Evolutionary conservation across 2,113 vertebrate genomes (phyloP).

Genomic region (Eonycteris spelaea): DNA sequence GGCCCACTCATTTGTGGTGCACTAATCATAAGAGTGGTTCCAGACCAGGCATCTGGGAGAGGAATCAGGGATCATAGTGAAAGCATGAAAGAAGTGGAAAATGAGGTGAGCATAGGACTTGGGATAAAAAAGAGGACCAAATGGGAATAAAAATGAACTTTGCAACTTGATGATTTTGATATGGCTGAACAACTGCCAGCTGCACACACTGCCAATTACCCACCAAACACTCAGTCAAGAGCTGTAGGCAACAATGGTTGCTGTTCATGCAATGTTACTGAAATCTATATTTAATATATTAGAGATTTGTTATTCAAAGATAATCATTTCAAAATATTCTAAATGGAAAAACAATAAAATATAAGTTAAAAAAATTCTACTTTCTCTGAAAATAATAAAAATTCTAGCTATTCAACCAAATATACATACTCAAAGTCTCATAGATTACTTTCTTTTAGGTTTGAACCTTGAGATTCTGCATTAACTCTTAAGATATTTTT

Average conservation of each 20-base stretch:
- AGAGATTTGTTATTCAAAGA: background rate
- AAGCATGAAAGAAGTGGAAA: background rate
- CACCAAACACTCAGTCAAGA: background rate
- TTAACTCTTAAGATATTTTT: background rate
- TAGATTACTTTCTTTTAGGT: background rate
- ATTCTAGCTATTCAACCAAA: background rate
- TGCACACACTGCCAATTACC: too few species aligned
- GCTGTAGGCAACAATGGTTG: background rate
- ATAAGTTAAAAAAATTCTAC: background rate
- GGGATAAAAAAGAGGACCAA: background rate
- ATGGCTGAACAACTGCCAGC: background rate
- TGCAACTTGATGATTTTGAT: background rate
- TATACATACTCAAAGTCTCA: background rate
- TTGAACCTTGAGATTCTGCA: background rate
- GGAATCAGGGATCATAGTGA: background rate
- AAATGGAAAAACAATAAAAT: background rate
- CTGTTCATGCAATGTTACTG: background rate
- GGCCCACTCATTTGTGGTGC: background rate
- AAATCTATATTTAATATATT: background rate
- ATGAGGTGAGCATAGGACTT: background rate
- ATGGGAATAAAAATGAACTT: background rate
- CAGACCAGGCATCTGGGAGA: background rate
- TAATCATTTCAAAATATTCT: background rate
- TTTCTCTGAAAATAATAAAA: slow-evolving; percentile 3
- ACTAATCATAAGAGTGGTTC: background rate